phyloP scores from a whole-genome alignment of 2,113 vertebrate species.

The Elephantulus edwardii region DNA sequence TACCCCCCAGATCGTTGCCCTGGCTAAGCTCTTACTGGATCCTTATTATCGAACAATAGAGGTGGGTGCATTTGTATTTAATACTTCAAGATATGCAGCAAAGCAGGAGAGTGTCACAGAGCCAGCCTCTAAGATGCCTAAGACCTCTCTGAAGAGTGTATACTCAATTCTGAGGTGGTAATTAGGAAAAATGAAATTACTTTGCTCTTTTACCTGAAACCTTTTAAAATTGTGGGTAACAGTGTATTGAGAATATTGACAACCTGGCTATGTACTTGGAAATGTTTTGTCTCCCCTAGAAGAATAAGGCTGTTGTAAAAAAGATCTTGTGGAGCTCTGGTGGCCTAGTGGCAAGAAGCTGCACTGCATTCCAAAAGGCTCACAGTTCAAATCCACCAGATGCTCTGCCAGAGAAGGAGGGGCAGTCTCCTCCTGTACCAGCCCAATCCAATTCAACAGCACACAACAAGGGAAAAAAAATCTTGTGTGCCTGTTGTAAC shows the following conservation, averaged over 20 bases:
- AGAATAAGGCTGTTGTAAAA: neutral
- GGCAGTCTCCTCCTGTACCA: too few species aligned
- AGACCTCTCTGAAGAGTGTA: neutral
- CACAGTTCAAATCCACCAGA: too few species aligned
- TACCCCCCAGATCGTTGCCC: conserved; percentile 95
- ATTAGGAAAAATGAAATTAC: neutral
- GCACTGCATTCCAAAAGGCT: too few species aligned
- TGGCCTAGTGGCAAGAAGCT: too few species aligned
- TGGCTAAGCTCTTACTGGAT: conserved; percentile 96
- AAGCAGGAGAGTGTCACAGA: neutral
- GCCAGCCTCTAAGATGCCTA: neutral
- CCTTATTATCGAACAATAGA: conserved; percentile 97
- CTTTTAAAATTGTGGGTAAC: conserved; percentile 24
- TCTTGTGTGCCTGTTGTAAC: neutral
- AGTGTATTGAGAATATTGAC: neutral
- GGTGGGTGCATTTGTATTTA: conserved; percentile 80
- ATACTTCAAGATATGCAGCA: neutral
- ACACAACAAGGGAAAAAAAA: too few species aligned
- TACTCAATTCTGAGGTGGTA: neutral
- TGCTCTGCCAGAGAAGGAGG: too few species aligned
- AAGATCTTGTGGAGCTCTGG: too few species aligned
- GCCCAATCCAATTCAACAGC: too few species aligned
- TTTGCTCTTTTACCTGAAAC: neutral
- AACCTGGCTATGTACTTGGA: neutral
- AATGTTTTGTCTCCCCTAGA: conserved; percentile 5